Evolutionary conservation across 2,888 invertebrate species (phyloP), one percentile per base, ranked within the genome.

Genomic region (Oithona nana): DNA sequence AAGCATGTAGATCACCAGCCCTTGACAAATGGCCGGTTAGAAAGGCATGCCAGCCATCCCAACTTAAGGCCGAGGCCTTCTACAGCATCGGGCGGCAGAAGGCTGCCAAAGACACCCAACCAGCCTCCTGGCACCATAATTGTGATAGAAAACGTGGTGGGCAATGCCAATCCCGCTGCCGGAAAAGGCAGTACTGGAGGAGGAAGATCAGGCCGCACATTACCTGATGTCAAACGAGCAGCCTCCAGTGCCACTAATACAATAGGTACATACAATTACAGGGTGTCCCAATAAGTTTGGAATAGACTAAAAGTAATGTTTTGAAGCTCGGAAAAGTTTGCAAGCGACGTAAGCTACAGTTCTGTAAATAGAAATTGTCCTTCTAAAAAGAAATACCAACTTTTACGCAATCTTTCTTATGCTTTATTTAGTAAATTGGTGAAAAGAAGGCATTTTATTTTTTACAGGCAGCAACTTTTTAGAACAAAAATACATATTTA

Each of bases 61-160:
- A 62, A 62, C 28, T 28, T 62, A 8, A 58, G 62, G 48, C 62
- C 62, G 24, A 28, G 62, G 26, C 62, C 62, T 39, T 26, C 26
- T 2, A n/a, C 24, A n/a, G 26, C 24, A n/a, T 26, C 49, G 16
- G 59, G 59, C 3, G 54, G 29, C 16, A 55, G 62, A 20, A 55
- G 31, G 26, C 26, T 62, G 13, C 62, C 62, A 20, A 54, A 62
- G 52, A 62, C 62, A 11, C 62, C 62, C 1, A 56, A 57, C 24
- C 56, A 62, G 30, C 62, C 62, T 16, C 59, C 59, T 26, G 59
- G 59, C n/a, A 59, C 59, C 1, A 59, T 59, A 20, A 59, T 59
- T 1, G 59, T 59, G 24, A 59, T 59, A n/a, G 59, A 59, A 59
- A 59, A 59, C 50, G 59, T 59, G 8, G 39, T 39, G 6, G 16